Base-by-base conservation (phyloP, 1,140 invertebrate genomes). In the Hormaphis cornu region DNA sequence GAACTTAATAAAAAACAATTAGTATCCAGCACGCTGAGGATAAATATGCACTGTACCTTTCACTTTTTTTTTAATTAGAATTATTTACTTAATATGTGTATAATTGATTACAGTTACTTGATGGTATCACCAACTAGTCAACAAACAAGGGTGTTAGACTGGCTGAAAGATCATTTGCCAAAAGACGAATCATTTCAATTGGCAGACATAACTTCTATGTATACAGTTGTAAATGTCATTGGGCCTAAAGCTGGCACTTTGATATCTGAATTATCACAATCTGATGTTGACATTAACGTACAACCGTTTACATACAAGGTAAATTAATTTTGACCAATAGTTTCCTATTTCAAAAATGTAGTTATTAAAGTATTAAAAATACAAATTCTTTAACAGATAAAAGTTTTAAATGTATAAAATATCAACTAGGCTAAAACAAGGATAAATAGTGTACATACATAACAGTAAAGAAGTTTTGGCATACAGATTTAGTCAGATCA, bases 51-150 rank as follows among this genome's bases (percentile, higher is more conserved):
- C n/a, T n/a, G n/a, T n/a, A n/a, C n/a, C n/a, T n/a, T n/a, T n/a
- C n/a, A n/a, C n/a, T n/a, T n/a, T n/a, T n/a, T n/a, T n/a, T n/a
- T n/a, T n/a, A n/a, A n/a, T n/a, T n/a, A n/a, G n/a, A n/a, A 72
- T 71, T 46, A n/a, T 46, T 16, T 46, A 5, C n/a, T n/a, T n/a
- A n/a, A n/a, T n/a, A 8, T n/a, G n/a, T n/a, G n/a, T n/a, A n/a
- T n/a, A n/a, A n/a, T n/a, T n/a, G n/a, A n/a, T 83, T 83, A 63
- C 76, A 97, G 95, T 77, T 99, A 91, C 75, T 96, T 98, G 87
- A 93, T 98, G 87, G 96, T 99, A 73, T 93, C 93, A 2, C 96
- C 96, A 4, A 96, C 95, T 4, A 93, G 95, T 72, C 96, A 98
- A 78, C 96, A 98, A 80, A 95, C 93, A 0, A 83, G 95, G 6